Evolutionary conservation across 2,113 vertebrate species (phyloP), one percentile per base, ranked within the genome.

Genomic region (Regulus satrapa): DNA sequence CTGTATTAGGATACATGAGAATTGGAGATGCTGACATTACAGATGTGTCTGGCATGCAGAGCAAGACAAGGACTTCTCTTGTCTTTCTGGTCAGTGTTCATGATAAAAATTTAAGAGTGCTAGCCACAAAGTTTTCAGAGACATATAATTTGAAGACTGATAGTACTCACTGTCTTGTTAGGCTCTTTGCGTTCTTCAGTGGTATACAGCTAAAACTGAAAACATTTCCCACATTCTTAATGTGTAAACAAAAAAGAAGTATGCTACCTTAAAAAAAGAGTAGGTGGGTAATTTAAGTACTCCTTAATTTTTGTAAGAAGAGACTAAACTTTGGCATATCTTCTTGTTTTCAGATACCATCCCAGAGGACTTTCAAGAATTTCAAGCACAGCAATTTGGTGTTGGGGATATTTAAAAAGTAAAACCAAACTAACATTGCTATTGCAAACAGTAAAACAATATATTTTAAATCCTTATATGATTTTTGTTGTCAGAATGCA

Each of bases 331-430:
- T 58, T 6, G 75, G 29, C 12, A 0, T 82, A 7, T 64, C 84
- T 82, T 95, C n/a, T 88, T 80, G 43, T 83, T 97, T 94, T 67
- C 98, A 99, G 99, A 99, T 75, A 99, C 99, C 64, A 99, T 99
- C 92, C 99, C 99, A 77, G 98, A 97, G 75, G 99, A 99, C 97
- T 99, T 99, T 41, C 97, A 99, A 93, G 98, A 99, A 83, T 98
- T 98, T 88, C 98, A 97, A 84, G 95, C 97, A 66, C 98, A 98
- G 97, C 97, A 98, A 59, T 97, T 98, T 84, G 95, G 98, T 40
- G 95, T 98, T 97, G 97, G 98, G 80, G 96, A 98, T 96, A 97
- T 80, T 98, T 97, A 97, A 78, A 66, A n/a, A 32, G 77, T 38
- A 89, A 95, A 90, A 71, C 59, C 88, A 94, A 96, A 85, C 74